Percentiles rank a stretch among this genome's conserved stretches.
phyloP scores from a whole-genome alignment of 2,888 invertebrate species.

The Synanthedon formicaeformis region DNA sequence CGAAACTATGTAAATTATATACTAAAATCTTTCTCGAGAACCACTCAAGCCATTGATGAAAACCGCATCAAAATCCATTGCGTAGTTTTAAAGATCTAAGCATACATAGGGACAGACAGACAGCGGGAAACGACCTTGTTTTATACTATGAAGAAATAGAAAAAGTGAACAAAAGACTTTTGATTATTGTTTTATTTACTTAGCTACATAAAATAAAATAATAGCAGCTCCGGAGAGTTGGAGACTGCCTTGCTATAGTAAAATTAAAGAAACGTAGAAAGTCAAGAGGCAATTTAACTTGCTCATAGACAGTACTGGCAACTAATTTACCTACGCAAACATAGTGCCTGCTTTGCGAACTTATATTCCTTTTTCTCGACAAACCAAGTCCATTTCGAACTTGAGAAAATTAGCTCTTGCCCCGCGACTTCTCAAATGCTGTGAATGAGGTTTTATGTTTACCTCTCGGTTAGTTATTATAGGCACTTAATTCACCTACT shows the following conservation, averaged over 20 bases:
- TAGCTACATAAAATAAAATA: too few relatives aligned
- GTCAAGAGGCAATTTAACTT: slow-evolving; percentile 51
- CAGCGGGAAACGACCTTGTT: too few relatives aligned
- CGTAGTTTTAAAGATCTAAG: too few relatives aligned
- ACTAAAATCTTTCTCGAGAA: too few relatives aligned
- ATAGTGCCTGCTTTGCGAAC: slow-evolving; percentile 15
- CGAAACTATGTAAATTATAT: too few relatives aligned
- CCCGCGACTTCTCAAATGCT: slow-evolving; percentile 1
- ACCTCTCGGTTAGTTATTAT: not conserved
- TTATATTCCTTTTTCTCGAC: slow-evolving; percentile 32
- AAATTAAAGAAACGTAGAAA: slow-evolving; percentile 29
- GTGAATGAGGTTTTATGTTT: not conserved
- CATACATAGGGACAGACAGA: too few relatives aligned
- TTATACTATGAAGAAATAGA: too few relatives aligned
- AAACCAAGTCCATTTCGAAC: slow-evolving; percentile 34
- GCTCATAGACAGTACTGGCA: slow-evolving; percentile 30
- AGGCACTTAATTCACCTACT: not conserved
- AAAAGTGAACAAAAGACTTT: too few relatives aligned
- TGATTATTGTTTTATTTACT: too few relatives aligned
- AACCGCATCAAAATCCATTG: too few relatives aligned
- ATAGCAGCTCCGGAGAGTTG: too few relatives aligned
- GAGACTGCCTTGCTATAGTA: slow-evolving; percentile 9
- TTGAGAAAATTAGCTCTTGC: slow-evolving; percentile 14
- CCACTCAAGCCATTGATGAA: too few relatives aligned
- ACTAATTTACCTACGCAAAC: slow-evolving; percentile 47